phyloP scores from a whole-genome alignment of 2,113 vertebrate species.

The Ancistrus triradiatus region DNA sequence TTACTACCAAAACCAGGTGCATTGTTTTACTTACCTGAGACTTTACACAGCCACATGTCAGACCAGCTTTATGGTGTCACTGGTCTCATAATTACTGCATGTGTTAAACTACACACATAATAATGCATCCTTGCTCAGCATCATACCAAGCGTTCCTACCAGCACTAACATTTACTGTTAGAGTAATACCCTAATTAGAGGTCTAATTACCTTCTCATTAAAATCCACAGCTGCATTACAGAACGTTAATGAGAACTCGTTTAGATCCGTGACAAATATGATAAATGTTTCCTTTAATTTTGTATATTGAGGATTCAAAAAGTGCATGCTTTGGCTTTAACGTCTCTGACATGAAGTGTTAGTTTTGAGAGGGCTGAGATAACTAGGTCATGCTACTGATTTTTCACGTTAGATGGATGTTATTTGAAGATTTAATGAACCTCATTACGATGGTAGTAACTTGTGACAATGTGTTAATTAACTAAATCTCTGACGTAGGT shows the following conservation, averaged over 20 bases:
- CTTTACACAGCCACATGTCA: background rate
- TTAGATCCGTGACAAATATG: too few relatives aligned
- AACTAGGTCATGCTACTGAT: background rate
- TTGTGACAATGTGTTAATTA: too few relatives aligned
- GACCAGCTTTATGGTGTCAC: background rate
- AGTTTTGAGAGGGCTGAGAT: background rate
- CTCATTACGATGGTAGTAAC: slow-evolving; percentile 17
- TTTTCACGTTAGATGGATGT: slow-evolving; percentile 18
- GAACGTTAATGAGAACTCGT: background rate
- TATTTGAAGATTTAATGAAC: slow-evolving; percentile 15
- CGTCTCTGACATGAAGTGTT: too few relatives aligned
- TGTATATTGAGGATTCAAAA: too few relatives aligned
- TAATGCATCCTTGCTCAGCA: background rate
- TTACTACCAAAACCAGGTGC: background rate
- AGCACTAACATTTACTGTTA: too few relatives aligned
- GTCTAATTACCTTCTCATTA: background rate
- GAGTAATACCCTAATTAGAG: background rate
- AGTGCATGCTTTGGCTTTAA: too few relatives aligned
- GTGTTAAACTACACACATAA: background rate
- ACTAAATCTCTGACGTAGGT: too few relatives aligned
- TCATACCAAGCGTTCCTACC: background rate
- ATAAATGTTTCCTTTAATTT: too few relatives aligned
- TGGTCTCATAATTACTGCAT: background rate
- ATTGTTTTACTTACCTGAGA: background rate
- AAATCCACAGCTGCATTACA: background rate